Evolutionary conservation across 2,888 invertebrate genomes (phyloP), one percentile per base, ranked within the genome.

Genomic region (Stenotaenia linearis): DNA sequence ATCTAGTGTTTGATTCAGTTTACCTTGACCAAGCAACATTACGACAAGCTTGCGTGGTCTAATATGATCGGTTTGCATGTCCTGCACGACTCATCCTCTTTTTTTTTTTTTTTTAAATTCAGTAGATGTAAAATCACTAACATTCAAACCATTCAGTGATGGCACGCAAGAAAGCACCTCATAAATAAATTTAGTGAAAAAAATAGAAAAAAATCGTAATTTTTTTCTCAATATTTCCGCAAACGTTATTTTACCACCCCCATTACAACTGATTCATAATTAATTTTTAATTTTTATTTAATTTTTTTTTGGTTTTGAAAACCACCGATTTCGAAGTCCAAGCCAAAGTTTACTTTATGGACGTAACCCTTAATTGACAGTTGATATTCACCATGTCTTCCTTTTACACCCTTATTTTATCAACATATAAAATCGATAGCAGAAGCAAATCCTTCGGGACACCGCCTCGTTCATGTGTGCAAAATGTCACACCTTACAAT

Each of bases 401-500:
- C 69, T 28, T 69, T 23, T 28, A 25, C 69, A 28, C 69, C 28
- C 69, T 69, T 69, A 69, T 69, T 69, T 69, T 69, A 69, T 69
- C 69, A 69, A 69, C 69, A 69, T 69, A 69, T 69, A 69, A 69
- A 69, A 69, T 69, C 69, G 69, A 69, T 69, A 69, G 28, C 25
- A 69, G 69, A 69, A 69, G 69, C 69, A 69, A 69, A 69, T 69
- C 69, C 69, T 69, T 69, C 69, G 69, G 69, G 69, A 69, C 69
- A 69, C 69, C 69, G 69, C 69, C 69, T 69, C 69, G 69, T 69
- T 69, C 69, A 69, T 25, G 69, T 69, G 69, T 69, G 69, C 69
- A 69, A 69, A 69, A 69, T 69, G 69, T 69, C 69, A 69, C 69
- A 69, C 69, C 69, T 69, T 69, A 28, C 69, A 69, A 69, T 69